Evolutionary conservation across 2,888 invertebrate genomes (phyloP), one percentile per base, ranked within the genome.

Genomic region (Epirrhoe alternata): DNA sequence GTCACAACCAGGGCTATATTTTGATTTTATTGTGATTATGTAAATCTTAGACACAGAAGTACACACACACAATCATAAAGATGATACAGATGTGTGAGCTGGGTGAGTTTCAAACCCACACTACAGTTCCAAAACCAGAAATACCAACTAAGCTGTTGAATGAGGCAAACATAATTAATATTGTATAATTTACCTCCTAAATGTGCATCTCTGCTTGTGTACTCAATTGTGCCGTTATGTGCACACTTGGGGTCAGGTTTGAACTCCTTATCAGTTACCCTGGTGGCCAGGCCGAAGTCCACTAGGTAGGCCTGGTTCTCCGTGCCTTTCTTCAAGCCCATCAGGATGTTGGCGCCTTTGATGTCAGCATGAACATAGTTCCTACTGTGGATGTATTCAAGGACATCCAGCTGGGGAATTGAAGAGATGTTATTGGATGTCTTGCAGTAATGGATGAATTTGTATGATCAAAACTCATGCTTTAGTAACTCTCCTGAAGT

Each of bases 141-240:
- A 24, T 3, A 24, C 3, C 24, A 24, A 24, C 24, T 24, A 3
- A 24, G 24, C 24, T 24, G 24, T 24, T 24, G 3, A 2, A 3
- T 2, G 24, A 24, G 24, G 24, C 3, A 3, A 24, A 24, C 3
- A 2, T 24, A 2, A 33, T 33, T 33, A 33, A 30, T 38, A 10
- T 14, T 16, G 31, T 5, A 7, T 24, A 12, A 45, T 74, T 81
- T 86, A 94, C 96, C 96, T 90, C 99, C 99, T 74, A 96, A 94
- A 90, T 99, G 99, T 4, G 99, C 99, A 94, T 99, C 99, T 68
- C 98, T 93, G 74, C 99, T 99, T 0, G 98, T 97, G 84, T 98
- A 99, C 82, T 99, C 98, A 68, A 99, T 97, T 0, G 99, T 99
- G 0, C 99, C 99, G 87, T 99, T 97, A 84, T 99, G 99, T 69